Evolutionary conservation across 2,113 vertebrate genomes (phyloP), one percentile per base, ranked within the genome.

Genomic region (Sciurus niger): DNA sequence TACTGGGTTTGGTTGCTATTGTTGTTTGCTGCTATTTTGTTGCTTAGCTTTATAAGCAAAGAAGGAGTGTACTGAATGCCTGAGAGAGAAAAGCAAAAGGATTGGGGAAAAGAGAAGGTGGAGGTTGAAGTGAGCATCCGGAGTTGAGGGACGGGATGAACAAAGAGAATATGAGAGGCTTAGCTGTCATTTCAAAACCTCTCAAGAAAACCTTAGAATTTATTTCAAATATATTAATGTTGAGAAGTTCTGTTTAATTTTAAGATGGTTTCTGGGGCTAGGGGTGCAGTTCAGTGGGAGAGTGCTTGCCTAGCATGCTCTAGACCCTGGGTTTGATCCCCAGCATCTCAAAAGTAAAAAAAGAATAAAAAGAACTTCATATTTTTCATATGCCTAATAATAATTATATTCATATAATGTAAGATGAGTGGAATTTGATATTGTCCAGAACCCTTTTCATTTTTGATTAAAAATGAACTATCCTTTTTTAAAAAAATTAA

Each of bases 331-430:
- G 60, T 63, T 63, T 63, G 18, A 63, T 63, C 25, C 60, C 60
- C 60, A 63, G 8, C 10, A 63, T 63, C 60, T 63, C 60, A 63
- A 63, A 63, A 58, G 55, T 58, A 22, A 8, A 10, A 24, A 25
- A 8, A 22, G 24, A 10, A 2, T 14, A 53, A 58, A 25, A 63
- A 28, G 60, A 28, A 98, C 97, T 94, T 98, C 96, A 96, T 98
- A 97, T 98, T 99, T 98, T 98, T 98, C 97, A 98, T 98, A 97
- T 98, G 91, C 90, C 34, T 94, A 97, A 97, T 94, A 97, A 60
- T 72, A 96, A 96, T 96, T 98, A 92, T 98, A 98, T 98, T 98
- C 97, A 67, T 16, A 68, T 34, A 98, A 98, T 95, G 95, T 98
- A 85, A 93, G 76, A 90, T 98, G 83, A 93, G 40, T 84, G 82